phyloP scores from a whole-genome alignment of 2,888 invertebrate genomes.

The Protodeltote pygarga region DNA sequence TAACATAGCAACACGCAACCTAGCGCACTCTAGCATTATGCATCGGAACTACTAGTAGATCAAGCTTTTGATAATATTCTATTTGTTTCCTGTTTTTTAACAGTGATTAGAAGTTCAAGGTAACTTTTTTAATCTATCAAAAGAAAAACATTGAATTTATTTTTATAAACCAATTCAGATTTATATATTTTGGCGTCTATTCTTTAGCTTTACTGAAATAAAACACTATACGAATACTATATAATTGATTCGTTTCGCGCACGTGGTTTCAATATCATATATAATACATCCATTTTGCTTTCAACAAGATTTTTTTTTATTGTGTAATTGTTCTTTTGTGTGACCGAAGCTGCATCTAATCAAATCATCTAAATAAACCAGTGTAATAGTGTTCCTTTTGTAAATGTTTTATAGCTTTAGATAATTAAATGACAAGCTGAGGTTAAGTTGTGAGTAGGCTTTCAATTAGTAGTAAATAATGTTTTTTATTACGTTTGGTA shows the following conservation, averaged over 20 bases:
- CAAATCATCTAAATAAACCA: slow-evolving; percentile 6
- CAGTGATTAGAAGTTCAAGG: too few relatives aligned
- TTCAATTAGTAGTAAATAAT: neutral
- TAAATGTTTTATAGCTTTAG: neutral
- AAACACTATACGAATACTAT: too few relatives aligned
- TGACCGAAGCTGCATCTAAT: slow-evolving; percentile 9
- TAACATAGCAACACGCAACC: neutral
- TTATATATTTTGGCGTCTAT: too few relatives aligned
- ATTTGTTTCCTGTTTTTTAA: too few relatives aligned
- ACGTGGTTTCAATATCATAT: slow-evolving; percentile 10
- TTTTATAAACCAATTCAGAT: too few relatives aligned
- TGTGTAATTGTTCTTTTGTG: slow-evolving; percentile 14
- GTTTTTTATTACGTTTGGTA: slow-evolving; percentile 5
- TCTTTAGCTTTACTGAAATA: too few relatives aligned
- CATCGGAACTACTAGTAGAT: slow-evolving; percentile 13
- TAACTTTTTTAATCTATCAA: too few relatives aligned
- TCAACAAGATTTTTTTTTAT: slow-evolving; percentile 8
- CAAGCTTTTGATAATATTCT: neutral
- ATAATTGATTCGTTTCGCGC: slow-evolving; percentile 14
- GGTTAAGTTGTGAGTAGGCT: neutral
- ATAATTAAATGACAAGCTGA: neutral
- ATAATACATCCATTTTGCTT: slow-evolving; percentile 9
- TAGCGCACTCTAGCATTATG: slow-evolving; percentile 40
- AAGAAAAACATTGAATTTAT: too few relatives aligned
- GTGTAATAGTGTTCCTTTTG: neutral